Percentiles rank a stretch among this genome's conserved stretches.
Evolutionary conservation across 2,113 vertebrate genomes (phyloP).

Genomic region (Ahaetulla prasina): DNA sequence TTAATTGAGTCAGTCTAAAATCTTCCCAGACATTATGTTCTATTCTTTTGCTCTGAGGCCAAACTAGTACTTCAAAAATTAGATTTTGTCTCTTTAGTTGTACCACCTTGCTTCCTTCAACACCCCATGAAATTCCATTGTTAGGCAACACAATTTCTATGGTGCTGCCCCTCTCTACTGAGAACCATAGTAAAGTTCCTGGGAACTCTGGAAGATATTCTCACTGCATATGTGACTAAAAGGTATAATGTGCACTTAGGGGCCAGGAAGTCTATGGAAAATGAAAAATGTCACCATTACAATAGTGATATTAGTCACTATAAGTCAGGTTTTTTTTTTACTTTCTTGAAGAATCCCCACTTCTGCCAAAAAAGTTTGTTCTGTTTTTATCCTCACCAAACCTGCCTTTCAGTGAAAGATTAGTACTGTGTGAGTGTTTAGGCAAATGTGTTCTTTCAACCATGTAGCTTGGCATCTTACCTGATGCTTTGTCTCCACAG

Average conservation of each 20-base stretch:
- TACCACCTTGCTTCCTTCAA: not conserved
- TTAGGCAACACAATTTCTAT: not conserved
- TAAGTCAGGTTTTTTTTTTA: not conserved
- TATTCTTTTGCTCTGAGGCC: not conserved
- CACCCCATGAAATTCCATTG: not conserved
- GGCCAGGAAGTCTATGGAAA: not conserved
- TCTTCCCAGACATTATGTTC: not conserved
- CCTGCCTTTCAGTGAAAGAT: not conserved
- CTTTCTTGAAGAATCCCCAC: not conserved
- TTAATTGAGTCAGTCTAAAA: not conserved
- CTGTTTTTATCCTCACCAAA: not conserved
- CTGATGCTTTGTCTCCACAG: slow-evolving; percentile 98
- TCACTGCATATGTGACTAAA: not conserved
- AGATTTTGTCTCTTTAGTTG: not conserved
- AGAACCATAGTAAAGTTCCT: not conserved
- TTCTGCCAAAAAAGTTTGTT: not conserved
- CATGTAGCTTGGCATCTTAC: slow-evolving; percentile 58
- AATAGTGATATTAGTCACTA: not conserved
- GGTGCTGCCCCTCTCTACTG: not conserved
- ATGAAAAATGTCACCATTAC: not conserved
- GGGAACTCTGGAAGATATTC: not conserved
- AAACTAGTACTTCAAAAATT: not conserved
- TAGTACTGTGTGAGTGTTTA: not conserved
- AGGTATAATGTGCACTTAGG: not conserved
- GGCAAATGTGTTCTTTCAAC: not conserved